phyloP scores from a whole-genome alignment of 2,888 invertebrate species.

The Agrochola lychnidis region DNA sequence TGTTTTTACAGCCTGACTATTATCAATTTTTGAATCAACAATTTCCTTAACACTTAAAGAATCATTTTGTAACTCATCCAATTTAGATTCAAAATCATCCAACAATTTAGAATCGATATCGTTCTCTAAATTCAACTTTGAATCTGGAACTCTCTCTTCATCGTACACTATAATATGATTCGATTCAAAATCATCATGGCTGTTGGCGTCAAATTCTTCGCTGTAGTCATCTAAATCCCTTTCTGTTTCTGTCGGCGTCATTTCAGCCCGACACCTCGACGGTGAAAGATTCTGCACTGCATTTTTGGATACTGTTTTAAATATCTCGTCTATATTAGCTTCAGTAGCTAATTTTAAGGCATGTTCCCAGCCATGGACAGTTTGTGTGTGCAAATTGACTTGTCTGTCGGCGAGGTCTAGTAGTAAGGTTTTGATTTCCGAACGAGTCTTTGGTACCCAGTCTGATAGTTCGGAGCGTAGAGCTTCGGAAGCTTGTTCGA shows the following conservation, averaged over 20 bases:
- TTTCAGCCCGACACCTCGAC: conserved; percentile 72
- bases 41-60: conserved; percentile 23
- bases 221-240: conserved; percentile 79
- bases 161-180: conserved; percentile 37
- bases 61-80: conserved; percentile 27
- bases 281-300: conserved; percentile 85
- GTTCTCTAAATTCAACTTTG: conserved; percentile 18
- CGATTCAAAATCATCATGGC: conserved; percentile 52
- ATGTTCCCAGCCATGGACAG: conserved; percentile 81
- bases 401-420: conserved; percentile 82
- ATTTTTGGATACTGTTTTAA: conserved; percentile 85
- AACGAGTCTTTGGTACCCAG: conserved; percentile 83
- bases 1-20: conserved; percentile 31
- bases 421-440: conserved; percentile 79
- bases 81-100: conserved; percentile 33
- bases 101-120: conserved; percentile 37
- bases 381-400: conserved; percentile 77
- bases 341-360: conserved; percentile 80
- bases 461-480: conserved; percentile 83
- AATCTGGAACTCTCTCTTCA: conserved; percentile 21
- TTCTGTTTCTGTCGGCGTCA: conserved; percentile 77
- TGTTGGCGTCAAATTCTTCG: conserved; percentile 66
- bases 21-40: neutral
- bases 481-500: conserved; percentile 86
- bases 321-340: conserved; percentile 76